A percentile compares a stretch with the other conserved stretches of the same genome.
phyloP scores from a whole-genome alignment of 2,113 vertebrate genomes.

The Ochotona princeps region DNA sequence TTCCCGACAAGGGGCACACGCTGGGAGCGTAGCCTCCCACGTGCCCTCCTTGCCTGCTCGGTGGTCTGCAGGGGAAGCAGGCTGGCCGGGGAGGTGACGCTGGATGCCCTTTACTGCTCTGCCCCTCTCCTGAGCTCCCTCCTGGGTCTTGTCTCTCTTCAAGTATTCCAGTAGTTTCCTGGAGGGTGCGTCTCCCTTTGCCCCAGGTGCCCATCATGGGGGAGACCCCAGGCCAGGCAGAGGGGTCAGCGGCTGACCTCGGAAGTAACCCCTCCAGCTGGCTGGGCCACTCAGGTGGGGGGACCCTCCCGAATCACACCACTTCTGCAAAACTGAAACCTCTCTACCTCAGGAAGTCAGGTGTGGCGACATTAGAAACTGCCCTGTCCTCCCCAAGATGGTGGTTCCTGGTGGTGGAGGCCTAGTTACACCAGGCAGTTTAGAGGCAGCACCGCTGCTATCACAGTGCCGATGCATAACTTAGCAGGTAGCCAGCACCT shows the following conservation, averaged over 20 bases:
- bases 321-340: background rate
- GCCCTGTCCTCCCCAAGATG: background rate
- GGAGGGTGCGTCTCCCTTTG: background rate
- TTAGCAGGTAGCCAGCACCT: background rate
- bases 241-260: background rate
- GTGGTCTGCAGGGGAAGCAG: background rate
- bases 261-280: background rate
- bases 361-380: background rate
- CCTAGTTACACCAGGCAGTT: background rate
- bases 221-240: background rate
- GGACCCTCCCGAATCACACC: background rate
- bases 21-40: background rate
- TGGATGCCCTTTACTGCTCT: background rate
- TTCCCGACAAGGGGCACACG: background rate
- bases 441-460: background rate
- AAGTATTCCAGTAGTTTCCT: background rate
- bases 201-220: background rate
- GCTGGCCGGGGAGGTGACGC: background rate
- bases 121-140: background rate
- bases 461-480: background rate
- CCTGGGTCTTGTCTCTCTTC: background rate
- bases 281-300: background rate
- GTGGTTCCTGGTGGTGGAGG: background rate
- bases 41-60: background rate
- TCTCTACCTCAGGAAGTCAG: background rate